These are phyloP conservation scores for Megaceryle torquata DNA, from an alignment of 2,113 vertebrate genomes.

Conservation along the genomic window DNA sequence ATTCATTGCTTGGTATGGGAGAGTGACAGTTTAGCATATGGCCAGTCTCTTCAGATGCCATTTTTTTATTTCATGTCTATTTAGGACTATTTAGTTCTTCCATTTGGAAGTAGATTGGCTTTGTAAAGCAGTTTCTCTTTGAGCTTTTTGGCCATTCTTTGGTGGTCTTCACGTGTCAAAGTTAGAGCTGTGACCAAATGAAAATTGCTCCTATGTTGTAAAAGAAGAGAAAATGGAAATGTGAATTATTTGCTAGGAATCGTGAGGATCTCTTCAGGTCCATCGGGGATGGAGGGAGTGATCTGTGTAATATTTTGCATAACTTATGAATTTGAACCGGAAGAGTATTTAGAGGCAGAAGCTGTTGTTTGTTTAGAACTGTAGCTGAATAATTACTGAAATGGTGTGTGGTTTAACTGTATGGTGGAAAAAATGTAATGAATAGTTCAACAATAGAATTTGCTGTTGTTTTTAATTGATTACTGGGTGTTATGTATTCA, in stretches of 20 bases:
- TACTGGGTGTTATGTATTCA: neutral
- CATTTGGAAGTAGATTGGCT: neutral
- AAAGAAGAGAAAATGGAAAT: neutral
- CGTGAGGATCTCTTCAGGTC: neutral
- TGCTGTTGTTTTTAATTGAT: neutral
- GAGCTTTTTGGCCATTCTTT: neutral
- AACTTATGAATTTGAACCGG: neutral
- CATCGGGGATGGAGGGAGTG: neutral
- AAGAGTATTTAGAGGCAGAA: neutral
- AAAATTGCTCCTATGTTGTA: neutral
- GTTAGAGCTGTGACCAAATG: neutral
- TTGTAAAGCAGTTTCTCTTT: neutral
- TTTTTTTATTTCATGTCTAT: neutral
- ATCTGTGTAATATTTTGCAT: neutral
- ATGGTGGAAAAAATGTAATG: neutral
- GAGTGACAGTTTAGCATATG: conserved; percentile 47
- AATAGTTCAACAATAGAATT: neutral
- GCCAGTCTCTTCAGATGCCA: neutral
- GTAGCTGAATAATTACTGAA: neutral
- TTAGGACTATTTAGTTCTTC: neutral
- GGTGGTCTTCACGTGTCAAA: neutral
- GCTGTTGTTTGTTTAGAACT: conserved; percentile 14
- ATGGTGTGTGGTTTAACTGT: neutral
- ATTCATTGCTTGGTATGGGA: conserved; percentile 2
- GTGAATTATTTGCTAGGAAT: neutral